phyloP scores from a whole-genome alignment of 1,140 invertebrate genomes.

The Acyrthosiphon pisum region DNA sequence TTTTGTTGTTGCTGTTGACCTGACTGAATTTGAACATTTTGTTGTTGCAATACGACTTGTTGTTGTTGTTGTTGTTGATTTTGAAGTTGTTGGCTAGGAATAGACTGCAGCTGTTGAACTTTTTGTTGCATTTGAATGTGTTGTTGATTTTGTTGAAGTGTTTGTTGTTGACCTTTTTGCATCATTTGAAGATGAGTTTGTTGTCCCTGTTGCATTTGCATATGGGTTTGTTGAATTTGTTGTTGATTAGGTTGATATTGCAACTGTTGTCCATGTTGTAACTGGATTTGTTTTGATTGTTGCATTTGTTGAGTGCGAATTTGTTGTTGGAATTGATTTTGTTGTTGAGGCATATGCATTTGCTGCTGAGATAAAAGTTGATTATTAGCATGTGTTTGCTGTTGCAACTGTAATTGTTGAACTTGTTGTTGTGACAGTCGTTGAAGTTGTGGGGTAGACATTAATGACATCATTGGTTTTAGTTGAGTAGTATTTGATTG shows the following conservation, averaged over 20 bases:
- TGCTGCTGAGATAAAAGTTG: slow-evolving; percentile 47
- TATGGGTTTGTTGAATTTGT: slow-evolving; percentile 60
- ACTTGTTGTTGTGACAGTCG: slow-evolving; percentile 59
- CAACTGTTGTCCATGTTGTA: slow-evolving; percentile 58
- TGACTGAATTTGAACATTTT: slow-evolving; percentile 64
- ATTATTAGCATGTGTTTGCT: slow-evolving; percentile 48
- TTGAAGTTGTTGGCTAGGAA: slow-evolving; percentile 60
- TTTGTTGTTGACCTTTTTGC: slow-evolving; percentile 59
- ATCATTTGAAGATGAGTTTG: slow-evolving; percentile 54
- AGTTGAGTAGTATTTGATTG: slow-evolving; percentile 63
- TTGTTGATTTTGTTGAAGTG: slow-evolving; percentile 56
- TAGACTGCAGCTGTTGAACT: slow-evolving; percentile 58
- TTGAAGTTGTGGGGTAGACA: slow-evolving; percentile 54
- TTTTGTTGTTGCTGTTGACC: slow-evolving; percentile 67
- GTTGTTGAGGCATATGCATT: slow-evolving; percentile 56
- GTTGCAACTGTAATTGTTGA: slow-evolving; percentile 47
- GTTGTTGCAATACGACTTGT: slow-evolving; percentile 65
- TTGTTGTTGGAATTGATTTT: slow-evolving; percentile 59
- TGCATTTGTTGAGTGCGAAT: slow-evolving; percentile 56
- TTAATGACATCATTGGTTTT: slow-evolving; percentile 49
- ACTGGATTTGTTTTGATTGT: slow-evolving; percentile 59
- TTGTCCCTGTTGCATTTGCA: slow-evolving; percentile 58
- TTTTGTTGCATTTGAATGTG: slow-evolving; percentile 58
- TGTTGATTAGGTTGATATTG: slow-evolving; percentile 58
- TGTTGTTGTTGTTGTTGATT: slow-evolving; percentile 63